Base-by-base conservation (phyloP, 1,140 invertebrate species). In the Oreohelix idahoensis region DNA sequence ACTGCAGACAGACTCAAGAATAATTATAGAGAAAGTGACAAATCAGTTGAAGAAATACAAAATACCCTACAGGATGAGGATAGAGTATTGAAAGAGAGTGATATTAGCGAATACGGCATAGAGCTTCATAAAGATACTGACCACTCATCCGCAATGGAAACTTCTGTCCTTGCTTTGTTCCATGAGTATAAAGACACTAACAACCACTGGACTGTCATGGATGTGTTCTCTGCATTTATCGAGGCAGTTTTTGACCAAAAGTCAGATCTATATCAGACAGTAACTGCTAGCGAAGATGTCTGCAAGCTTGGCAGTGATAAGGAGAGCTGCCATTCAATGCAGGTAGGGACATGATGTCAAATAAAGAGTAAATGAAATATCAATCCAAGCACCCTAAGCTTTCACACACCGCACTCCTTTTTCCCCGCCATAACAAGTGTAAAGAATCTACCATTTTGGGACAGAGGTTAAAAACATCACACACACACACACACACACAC, bases 131-230 rank as follows among this genome's bases (percentile, higher is more conserved):
- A 58, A 20, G 53, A 58, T 15, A 32, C 63, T 32, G 29, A 66
- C n/a, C 29, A 11, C 63, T 66, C 17, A 35, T 66, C 63, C 32
- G 8, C n/a, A 35, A 23, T 66, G n/a, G 71, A 73, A 73, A 10
- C 71, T 49, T 8, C 38, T 17, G 74, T 76, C 26, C 29, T 35
- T 53, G 74, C 13, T 0, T 49, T 53, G 26, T 76, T 45, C 74
- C 74, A 51, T 26, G 45, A 53, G 0, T 76, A 76, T 36, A 76
- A 79, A 39, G 36, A 35, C 0, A 79, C 51, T 4, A 79, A 53
- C 58, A 79, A 79, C 53, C 77, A 79, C 58, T 66, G 51, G 63
- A 11, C 53, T 49, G 1, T 79, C 35, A 38, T 66, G 35, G 77
- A 79, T 66, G 39, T 66, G n/a, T 79, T n/a, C 45, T n/a, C 13